Percentiles rank a stretch among this genome's conserved stretches.
phyloP scores from a whole-genome alignment of 2,888 invertebrate genomes.

The Eumerus sabulonum region DNA sequence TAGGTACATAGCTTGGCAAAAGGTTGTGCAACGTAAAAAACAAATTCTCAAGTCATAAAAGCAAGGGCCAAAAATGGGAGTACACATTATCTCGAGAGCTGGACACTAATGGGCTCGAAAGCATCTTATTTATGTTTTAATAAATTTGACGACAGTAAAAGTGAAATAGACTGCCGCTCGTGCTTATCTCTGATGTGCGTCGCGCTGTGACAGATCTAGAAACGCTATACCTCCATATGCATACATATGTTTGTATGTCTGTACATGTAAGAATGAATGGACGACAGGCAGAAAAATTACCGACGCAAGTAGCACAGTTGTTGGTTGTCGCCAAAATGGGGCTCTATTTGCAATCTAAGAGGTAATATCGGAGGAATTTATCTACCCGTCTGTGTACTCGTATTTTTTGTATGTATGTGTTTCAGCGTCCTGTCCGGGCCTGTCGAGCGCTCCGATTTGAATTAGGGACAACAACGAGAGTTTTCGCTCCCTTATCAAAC shows the following conservation, averaged over 20 bases:
- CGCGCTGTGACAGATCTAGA: neutral
- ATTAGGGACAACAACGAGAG: conserved; percentile 58
- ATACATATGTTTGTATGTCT: no score
- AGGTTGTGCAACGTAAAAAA: conserved; percentile 43
- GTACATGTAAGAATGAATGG: neutral
- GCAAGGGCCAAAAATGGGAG: conserved; percentile 25
- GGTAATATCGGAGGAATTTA: conserved; percentile 52
- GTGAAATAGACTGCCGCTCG: conserved; percentile 56
- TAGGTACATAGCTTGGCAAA: conserved; percentile 24
- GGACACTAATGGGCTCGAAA: conserved; percentile 63
- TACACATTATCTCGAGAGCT: conserved; percentile 45
- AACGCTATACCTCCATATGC: no score
- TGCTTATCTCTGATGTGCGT: conserved; percentile 45
- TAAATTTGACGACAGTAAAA: conserved; percentile 67
- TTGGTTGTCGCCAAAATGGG: conserved; percentile 25
- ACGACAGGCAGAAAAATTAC: neutral
- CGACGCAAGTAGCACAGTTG: neutral
- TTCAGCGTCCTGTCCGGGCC: conserved; percentile 2
- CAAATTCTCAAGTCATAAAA: conserved; percentile 52
- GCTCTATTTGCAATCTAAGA: conserved; percentile 26
- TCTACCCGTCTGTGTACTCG: conserved; percentile 26
- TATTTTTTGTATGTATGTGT: conserved; percentile 38
- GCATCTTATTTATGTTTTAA: conserved; percentile 66
- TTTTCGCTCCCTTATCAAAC: conserved; percentile 63
- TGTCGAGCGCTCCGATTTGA: conserved; percentile 32